A percentile compares a stretch with the other conserved stretches of the same genome.
Evolutionary conservation across 2,888 invertebrate genomes (phyloP).

Genomic region (Podabrus alpinus): DNA sequence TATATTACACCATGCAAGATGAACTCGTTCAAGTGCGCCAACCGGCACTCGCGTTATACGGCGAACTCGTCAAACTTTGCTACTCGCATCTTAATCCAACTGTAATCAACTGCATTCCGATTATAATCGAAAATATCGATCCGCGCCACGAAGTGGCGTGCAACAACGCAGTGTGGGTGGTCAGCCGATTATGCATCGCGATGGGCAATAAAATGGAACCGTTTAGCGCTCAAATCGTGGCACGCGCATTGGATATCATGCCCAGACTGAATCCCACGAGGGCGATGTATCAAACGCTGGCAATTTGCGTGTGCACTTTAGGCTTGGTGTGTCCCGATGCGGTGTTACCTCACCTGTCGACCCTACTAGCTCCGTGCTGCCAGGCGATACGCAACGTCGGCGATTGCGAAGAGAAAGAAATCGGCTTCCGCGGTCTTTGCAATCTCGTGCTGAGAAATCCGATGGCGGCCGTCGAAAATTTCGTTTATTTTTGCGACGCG

Average conservation of each 20-base stretch:
- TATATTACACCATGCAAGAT: slow-evolving; percentile 75
- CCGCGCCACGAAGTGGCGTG: slow-evolving; percentile 97
- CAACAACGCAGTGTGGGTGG: slow-evolving; percentile 99
- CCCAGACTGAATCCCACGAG: slow-evolving; percentile 94
- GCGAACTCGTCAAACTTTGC: slow-evolving; percentile 75
- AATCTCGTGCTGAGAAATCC: slow-evolving; percentile 97
- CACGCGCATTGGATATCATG: slow-evolving; percentile 88
- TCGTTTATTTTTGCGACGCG: slow-evolving; percentile 99
- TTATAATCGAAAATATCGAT: slow-evolving; percentile 93
- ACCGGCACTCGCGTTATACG: slow-evolving; percentile 76
- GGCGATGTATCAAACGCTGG: slow-evolving; percentile 97
- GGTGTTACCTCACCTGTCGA: slow-evolving; percentile 96
- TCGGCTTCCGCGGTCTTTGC: slow-evolving; percentile 98
- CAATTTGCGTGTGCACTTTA: slow-evolving; percentile 99
- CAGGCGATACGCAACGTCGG: slow-evolving; percentile 94
- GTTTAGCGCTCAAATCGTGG: slow-evolving; percentile 86
- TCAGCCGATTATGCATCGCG: slow-evolving; percentile 96
- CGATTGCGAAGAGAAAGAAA: slow-evolving; percentile 99
- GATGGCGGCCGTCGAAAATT: slow-evolving; percentile 91
- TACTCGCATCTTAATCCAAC: slow-evolving; percentile 91
- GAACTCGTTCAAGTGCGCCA: slow-evolving; percentile 74
- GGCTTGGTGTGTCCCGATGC: slow-evolving; percentile 99
- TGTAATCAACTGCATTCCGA: slow-evolving; percentile 93
- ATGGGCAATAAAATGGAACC: slow-evolving; percentile 90
- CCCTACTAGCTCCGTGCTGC: slow-evolving; percentile 99